phyloP scores from a whole-genome alignment of 1,140 invertebrate species.

The Cydia splendana region DNA sequence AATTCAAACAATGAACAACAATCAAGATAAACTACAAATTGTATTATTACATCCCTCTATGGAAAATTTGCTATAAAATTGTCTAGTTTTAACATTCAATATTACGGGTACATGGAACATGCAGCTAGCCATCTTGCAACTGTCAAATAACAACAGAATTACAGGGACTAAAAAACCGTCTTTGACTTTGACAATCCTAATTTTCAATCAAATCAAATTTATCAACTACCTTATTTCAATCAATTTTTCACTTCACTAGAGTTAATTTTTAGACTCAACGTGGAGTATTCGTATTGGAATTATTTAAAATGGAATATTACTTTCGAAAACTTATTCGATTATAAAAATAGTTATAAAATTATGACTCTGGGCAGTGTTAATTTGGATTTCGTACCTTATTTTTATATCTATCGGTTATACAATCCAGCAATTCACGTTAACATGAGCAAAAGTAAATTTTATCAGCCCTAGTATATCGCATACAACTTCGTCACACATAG shows the following conservation, averaged over 20 bases:
- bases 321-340: conserved; percentile 42
- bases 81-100: conserved; percentile 38
- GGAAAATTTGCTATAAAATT: conserved; percentile 51
- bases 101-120: conserved; percentile 19
- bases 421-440: not conserved
- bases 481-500: not conserved
- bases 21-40: conserved; percentile 37
- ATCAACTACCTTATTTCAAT: conserved; percentile 18
- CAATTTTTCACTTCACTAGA: conserved; percentile 31
- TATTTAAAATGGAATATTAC: conserved; percentile 47
- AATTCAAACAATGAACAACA: conserved; percentile 47
- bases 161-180: not conserved
- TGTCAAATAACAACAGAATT: not conserved
- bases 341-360: conserved; percentile 46
- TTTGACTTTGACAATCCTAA: conserved; percentile 20
- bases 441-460: conserved; percentile 24
- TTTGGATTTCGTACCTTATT: conserved; percentile 38
- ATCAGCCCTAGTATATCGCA: conserved; percentile 12
- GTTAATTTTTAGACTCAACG: conserved; percentile 52
- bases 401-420: conserved; percentile 24
- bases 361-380: conserved; percentile 44
- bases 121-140: not conserved
- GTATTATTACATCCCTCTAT: conserved; percentile 32
- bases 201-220: conserved; percentile 20
- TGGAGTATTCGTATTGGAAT: conserved; percentile 49